Evolutionary conservation across 2,113 vertebrate species (phyloP).

Genomic region (Paradoxurus hermaphroditus): DNA sequence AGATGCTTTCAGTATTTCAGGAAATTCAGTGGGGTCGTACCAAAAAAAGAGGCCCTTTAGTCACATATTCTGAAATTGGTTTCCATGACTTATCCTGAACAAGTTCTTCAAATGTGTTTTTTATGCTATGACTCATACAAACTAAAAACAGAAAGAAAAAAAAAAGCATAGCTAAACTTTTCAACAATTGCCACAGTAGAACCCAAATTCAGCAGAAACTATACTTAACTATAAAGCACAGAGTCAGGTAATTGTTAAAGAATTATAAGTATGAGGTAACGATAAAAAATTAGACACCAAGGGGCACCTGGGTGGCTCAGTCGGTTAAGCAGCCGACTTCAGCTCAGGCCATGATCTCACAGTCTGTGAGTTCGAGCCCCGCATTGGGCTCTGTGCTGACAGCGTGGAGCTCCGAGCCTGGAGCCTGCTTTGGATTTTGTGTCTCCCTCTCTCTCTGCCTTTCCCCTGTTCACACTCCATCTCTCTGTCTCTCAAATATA

Average conservation of each 20-base stretch:
- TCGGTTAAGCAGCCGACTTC: too few species aligned
- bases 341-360: too few species aligned
- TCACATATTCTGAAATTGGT: not conserved
- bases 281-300: not conserved
- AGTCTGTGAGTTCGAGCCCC: too few species aligned
- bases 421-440: too few species aligned
- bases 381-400: too few species aligned
- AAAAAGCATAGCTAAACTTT: not conserved
- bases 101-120: constrained; percentile 22
- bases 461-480: too few species aligned
- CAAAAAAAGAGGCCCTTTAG: not conserved
- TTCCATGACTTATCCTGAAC: constrained; percentile 13
- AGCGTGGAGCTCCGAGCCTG: too few species aligned
- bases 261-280: not conserved
- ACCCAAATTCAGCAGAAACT: not conserved
- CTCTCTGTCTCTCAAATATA: too few species aligned
- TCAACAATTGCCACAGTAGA: not conserved
- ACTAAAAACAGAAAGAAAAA: constrained; percentile 22
- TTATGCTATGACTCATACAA: constrained; percentile 40
- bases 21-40: not conserved
- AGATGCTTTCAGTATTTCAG: constrained; percentile 13
- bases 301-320: too few species aligned
- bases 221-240: not conserved
- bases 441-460: too few species aligned
- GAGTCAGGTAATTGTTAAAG: not conserved